Base-by-base conservation (phyloP, 2,888 invertebrate species). In the Trachelus troglodyta region DNA sequence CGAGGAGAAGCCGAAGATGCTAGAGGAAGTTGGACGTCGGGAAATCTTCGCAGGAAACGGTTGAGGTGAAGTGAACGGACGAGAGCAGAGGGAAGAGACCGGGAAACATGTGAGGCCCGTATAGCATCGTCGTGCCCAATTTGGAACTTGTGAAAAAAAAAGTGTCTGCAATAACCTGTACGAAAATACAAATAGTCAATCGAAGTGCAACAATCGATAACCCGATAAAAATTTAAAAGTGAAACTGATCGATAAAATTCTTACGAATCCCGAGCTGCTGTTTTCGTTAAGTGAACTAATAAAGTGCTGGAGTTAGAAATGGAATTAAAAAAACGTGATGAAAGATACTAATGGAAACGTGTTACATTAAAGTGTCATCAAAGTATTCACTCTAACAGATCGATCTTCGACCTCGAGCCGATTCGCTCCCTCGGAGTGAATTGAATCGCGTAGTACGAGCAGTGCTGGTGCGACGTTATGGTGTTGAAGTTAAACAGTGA, bases 21-120 rank as follows among this genome's bases (percentile, higher is more conserved):
- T 85, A 81, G 83, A 83, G 75, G 80, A 82, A 74, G 81, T 79
- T 77, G 83, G 84, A 84, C 84, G 86, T 86, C 86, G 84, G 82
- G 83, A 83, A 87, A 77, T 88, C 83, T 84, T 82, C 79, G 78
- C 83, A 77, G 88, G 85, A 83, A 84, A 87, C 84, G 88, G 87
- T 84, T 88, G 85, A 88, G 78, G 79, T 80, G 73, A 77, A 73
- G 75, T 23, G 75, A 69, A 68, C 23, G 2, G 23, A 56, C 4
- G 56, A 23, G 56, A 56, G 56, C 56, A 56, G 56, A 40, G 77
- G 56, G 77, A 75, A 75, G 78, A 80, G 77, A 76, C 74, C 73
- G 23, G 76, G 69, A 75, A 81, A 79, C 79, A 82, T 82, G 81
- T 82, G 82, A 82, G 56, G 23, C 56, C 23, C 56, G 23, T 56